Evolutionary conservation across 1,140 invertebrate genomes (phyloP), one percentile per base, ranked within the genome.

Genomic region (Macrostomum lignano): DNA sequence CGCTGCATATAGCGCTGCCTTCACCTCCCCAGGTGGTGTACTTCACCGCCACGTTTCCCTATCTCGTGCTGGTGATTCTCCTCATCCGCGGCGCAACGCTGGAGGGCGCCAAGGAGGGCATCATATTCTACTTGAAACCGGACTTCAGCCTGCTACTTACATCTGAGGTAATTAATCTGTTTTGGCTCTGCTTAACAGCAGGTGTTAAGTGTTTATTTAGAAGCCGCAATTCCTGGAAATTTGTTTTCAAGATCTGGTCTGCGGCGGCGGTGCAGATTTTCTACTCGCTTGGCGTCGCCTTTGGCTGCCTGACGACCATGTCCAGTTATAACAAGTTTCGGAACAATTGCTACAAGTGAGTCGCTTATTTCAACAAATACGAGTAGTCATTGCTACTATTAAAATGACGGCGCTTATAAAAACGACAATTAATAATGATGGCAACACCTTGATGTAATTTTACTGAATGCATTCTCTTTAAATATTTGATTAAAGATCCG

Each of bases 191-290:
- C n/a, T 24, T 24, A 24, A 9, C 13, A 24, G 13, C 23, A 24
- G 23, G 13, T 24, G 13, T 9, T 24, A n/a, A n/a, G n/a, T n/a
- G n/a, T n/a, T n/a, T n/a, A n/a, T n/a, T n/a, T n/a, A n/a, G n/a
- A n/a, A n/a, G n/a, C n/a, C n/a, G n/a, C n/a, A n/a, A n/a, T n/a
- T n/a, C n/a, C n/a, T n/a, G n/a, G n/a, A n/a, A n/a, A n/a, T n/a
- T n/a, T 36, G 33, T 41, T 36, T 44, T 51, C 2, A 43, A 81
- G 73, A 79, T 88, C 1, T 88, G 79, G 79, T 73, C 84, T 2
- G 79, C 86, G 56, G 84, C 86, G 4, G 84, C 84, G 9, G 88
- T 81, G 0, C 84, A 93, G 63, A 78, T 93, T 5, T 94, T 94
- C 59, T 94, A 91, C 58, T 93, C 84, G 0, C 55, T 94, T 21